Base-by-base conservation (phyloP, 1,140 invertebrate species). In the Cotesia vestalis region DNA sequence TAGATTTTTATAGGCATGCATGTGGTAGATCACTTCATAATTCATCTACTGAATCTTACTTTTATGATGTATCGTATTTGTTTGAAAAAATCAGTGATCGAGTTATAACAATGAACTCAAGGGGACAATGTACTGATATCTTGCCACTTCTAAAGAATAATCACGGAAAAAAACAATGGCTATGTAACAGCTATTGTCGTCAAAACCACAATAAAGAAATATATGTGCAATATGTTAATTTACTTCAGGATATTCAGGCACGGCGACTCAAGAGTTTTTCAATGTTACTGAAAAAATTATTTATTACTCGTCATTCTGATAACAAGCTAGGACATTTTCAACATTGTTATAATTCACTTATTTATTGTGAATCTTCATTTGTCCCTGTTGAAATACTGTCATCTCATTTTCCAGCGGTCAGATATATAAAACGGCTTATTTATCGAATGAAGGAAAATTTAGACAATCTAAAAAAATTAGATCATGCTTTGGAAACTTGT, bases 321-420 rank as follows among this genome's bases (percentile, higher is more conserved):
- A n/a, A 53, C 27, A 71, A 38, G 59, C 62, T 27, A 11, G 69
- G 40, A n/a, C 69, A 70, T 63, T 34, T 40, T 27, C 38, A n/a
- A 14, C 6, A 34, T n/a, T 70, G 59, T 70, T 62, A 70, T 51
- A 40, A 27, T 9, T 14, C 34, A 27, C 14, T 62, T 12, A 35
- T 52, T 40, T 40, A 5, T 55, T 67, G 66, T 14, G n/a, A 51
- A 67, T 9, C 12, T 51, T 9, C 12, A 51, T 9, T 9, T 4
- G 1, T 9, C 2, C 1, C 1, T 51, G 8, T 12, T 8, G 12
- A 8, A 9, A 12, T 51, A 51, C 46, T 12, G 46, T 51, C 46
- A 9, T 51, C 46, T 51, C 8, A 51, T 27, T 27, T 27, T 27
- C 27, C 27, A 27, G 27, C 27, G 27, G 27, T 27, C 27, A 27